Evolutionary conservation across 2,113 vertebrate genomes (phyloP), one percentile per base, ranked within the genome.

Genomic region (Holacanthus passer): DNA sequence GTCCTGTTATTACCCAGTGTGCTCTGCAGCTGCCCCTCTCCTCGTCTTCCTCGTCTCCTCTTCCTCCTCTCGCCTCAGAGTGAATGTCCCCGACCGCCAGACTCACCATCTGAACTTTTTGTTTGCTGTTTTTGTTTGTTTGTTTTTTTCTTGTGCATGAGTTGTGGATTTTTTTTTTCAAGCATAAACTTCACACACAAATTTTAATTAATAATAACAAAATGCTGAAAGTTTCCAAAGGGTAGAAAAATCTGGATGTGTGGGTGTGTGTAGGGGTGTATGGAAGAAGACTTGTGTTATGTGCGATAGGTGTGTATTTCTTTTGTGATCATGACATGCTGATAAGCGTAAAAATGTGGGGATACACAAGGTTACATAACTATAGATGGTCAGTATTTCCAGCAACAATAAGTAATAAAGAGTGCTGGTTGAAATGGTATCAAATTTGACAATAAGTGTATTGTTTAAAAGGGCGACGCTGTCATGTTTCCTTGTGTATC

Each of bases 191-290:
- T 91, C 77, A 81, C 55, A 78, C 58, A 82, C 52, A 74, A 7
- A 39, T 87, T 85, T 87, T 65, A 86, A 78, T 45, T 48, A 81
- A 81, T 85, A 84, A 60, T 74, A 84, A 74, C n/a, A 77, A 86
- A 84, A 92, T 73, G 91, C 91, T 92, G 90, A 93, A 86, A 19
- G 77, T 89, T 88, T 89, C 85, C 90, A 89, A 89, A 92, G 81
- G 84, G 77, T 89, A 50, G 67, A 82, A 37, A 43, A 76, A 72
- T 64, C 58, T 73, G 60, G 14, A 17, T 79, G 83, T 77, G 62
- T 81, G 53, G 35, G 45, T 62, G 52, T 47, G 77, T 58, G 62
- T 60, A 3, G 52, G 60, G 4, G 6, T 58, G 68, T 81, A 62
- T 83, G 86, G 32, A 53, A 79, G 59, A 32, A 14, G 4, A 19